Base-by-base conservation (phyloP, 64 coral and sea anemone species). In the Catalaphyllia jardinei region DNA sequence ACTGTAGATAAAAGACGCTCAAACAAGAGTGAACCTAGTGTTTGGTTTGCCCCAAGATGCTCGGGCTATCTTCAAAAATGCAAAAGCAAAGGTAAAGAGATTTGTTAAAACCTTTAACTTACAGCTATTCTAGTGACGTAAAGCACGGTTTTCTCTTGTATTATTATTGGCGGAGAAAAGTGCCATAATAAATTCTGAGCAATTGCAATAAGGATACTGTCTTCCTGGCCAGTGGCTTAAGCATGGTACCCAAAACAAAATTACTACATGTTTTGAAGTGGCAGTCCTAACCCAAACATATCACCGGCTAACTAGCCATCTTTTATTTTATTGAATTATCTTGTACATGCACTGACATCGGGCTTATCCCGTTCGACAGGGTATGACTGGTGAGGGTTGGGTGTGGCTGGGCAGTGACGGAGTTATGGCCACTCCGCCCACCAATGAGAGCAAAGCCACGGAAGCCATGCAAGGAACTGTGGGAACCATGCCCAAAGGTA, bases 351-450 rank as follows among this genome's bases (percentile, higher is more conserved):
- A 52, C 35, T 60, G 35, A 79, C 19, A 24, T 62, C 28, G 35
- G 4, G 1, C 1, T 60, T 24, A 50, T 30, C 28, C 31, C 76
- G 30, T 29, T 10, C 59, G 69, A 14, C 78, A 98, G 96, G 93
- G 97, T 22, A 99, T 99, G 97, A 95, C 94, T 27, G 97, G 97
- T 4, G 87, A 99, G 49, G 97, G 97, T 0, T 99, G 94, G 93
- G 97, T 95, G 4, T 99, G 97, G 97, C 77, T 99, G 62, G 97
- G 90, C 9, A 90, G 90, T 39, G 94, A 93, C 71, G 94, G 91
- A 35, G 89, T 99, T 38, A 88, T 91, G 5, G 88, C 93, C 28
- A 86, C 78, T 5, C 75, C 97, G 2, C 84, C 95, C 5, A 82
- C 74, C 54, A 92, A 94, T 78, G 31, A 75, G 18, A 93, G 88